A percentile compares a stretch with the other conserved stretches of the same genome.
phyloP scores from a whole-genome alignment of 2,113 vertebrate species.

The Kryptolebias marmoratus region DNA sequence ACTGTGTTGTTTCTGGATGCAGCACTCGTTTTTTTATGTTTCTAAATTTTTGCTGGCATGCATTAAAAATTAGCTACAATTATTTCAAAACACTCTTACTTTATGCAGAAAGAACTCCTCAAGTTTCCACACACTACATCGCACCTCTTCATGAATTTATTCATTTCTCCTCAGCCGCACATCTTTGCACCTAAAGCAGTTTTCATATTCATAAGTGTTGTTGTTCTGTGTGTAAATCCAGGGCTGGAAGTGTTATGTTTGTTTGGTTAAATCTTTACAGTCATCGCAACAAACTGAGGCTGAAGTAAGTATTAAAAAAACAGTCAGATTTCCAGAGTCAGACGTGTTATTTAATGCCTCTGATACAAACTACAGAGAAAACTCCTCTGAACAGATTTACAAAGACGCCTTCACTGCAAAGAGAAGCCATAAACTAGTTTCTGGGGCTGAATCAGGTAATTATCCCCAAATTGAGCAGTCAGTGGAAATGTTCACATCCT shows the following conservation, averaged over 20 bases:
- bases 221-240: slow-evolving; percentile 22
- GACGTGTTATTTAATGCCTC: slow-evolving; percentile 29
- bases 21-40: neutral
- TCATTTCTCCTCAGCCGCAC: slow-evolving; percentile 31
- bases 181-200: slow-evolving; percentile 28
- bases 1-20: neutral
- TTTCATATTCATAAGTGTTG: slow-evolving; percentile 24
- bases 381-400: slow-evolving; percentile 41
- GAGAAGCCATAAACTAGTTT: slow-evolving; percentile 42
- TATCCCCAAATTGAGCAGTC: slow-evolving; percentile 62
- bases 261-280: slow-evolving; percentile 15
- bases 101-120: slow-evolving; percentile 30
- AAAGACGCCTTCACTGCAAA: slow-evolving; percentile 41
- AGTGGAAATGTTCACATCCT: slow-evolving; percentile 47
- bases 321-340: slow-evolving; percentile 32
- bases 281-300: slow-evolving; percentile 32
- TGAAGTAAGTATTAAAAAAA: slow-evolving; percentile 35
- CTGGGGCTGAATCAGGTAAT: slow-evolving; percentile 66
- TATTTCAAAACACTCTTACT: slow-evolving; percentile 19
- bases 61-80: slow-evolving; percentile 10
- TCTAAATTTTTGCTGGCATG: neutral
- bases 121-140: slow-evolving; percentile 28
- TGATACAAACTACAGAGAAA: slow-evolving; percentile 11
- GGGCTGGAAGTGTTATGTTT: slow-evolving; percentile 11
- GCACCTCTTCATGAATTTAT: slow-evolving; percentile 60